These are phyloP conservation scores for Tolypeutes matacus DNA, from an alignment of 2,797 vertebrate species.

Conservation along the genomic window DNA sequence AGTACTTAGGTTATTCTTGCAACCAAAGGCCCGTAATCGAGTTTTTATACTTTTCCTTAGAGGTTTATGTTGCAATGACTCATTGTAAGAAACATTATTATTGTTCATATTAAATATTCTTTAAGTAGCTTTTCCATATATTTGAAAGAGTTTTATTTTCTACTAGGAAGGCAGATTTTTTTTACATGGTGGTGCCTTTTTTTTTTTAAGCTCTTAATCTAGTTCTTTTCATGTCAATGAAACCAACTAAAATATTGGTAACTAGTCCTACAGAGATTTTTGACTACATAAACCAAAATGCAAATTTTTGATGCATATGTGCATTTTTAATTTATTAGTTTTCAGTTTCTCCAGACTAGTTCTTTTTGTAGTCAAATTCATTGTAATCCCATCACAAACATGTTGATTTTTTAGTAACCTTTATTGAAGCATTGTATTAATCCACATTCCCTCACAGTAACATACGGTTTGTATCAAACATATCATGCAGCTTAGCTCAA, in stretches of 20 bases:
- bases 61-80: constrained; percentile 58
- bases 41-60: constrained; percentile 70
- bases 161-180: constrained; percentile 62
- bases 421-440: constrained; percentile 84
- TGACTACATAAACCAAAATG: constrained; percentile 59
- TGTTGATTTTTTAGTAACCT: constrained; percentile 85
- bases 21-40: constrained; percentile 75
- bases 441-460: constrained; percentile 82
- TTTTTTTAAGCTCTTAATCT: constrained; percentile 75
- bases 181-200: constrained; percentile 35
- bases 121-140: constrained; percentile 58
- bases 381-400: constrained; percentile 85
- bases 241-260: constrained; percentile 75
- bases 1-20: constrained; percentile 63
- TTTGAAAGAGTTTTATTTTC: constrained; percentile 70
- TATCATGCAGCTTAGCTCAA: constrained; percentile 76
- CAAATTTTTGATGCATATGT: constrained; percentile 64
- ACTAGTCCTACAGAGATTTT: constrained; percentile 48
- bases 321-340: constrained; percentile 57
- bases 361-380: constrained; percentile 83
- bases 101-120: constrained; percentile 59
- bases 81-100: constrained; percentile 66
- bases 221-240: constrained; percentile 74
- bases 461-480: constrained; percentile 83
- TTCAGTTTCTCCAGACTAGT: constrained; percentile 76